Evolutionary conservation across 2,113 vertebrate genomes (phyloP).

Genomic region (Pica pica): DNA sequence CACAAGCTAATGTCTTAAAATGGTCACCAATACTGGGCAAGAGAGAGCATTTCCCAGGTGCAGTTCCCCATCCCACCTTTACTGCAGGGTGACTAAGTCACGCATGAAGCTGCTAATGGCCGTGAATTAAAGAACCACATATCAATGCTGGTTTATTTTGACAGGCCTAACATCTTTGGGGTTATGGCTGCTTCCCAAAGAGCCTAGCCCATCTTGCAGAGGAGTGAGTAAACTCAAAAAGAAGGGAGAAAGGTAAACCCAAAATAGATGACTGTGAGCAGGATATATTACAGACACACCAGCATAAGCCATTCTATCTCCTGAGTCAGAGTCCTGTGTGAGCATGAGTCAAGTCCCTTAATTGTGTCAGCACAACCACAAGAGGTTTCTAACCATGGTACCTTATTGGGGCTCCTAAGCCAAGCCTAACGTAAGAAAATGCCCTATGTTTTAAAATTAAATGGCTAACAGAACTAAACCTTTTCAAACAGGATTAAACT

Average conservation of each 20-base stretch:
- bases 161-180: neutral
- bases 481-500: neutral
- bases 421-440: neutral
- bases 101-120: neutral
- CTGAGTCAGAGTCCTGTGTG: constrained; percentile 11
- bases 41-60: neutral
- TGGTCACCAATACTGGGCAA: neutral
- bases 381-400: neutral
- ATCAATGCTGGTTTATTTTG: neutral
- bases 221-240: neutral
- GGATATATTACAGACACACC: neutral
- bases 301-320: neutral
- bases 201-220: neutral
- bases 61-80: neutral
- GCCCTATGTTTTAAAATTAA: neutral
- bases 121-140: neutral
- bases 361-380: neutral
- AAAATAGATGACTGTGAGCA: neutral
- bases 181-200: neutral
- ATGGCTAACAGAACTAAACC: neutral
- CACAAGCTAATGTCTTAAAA: neutral
- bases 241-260: neutral
- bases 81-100: neutral
- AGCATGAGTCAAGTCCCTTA: constrained; percentile 26
- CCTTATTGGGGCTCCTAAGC: neutral